Evolutionary conservation across 2,797 vertebrate genomes (phyloP), one percentile per base, ranked within the genome.

Genomic region (Sebastes diaconus): DNA sequence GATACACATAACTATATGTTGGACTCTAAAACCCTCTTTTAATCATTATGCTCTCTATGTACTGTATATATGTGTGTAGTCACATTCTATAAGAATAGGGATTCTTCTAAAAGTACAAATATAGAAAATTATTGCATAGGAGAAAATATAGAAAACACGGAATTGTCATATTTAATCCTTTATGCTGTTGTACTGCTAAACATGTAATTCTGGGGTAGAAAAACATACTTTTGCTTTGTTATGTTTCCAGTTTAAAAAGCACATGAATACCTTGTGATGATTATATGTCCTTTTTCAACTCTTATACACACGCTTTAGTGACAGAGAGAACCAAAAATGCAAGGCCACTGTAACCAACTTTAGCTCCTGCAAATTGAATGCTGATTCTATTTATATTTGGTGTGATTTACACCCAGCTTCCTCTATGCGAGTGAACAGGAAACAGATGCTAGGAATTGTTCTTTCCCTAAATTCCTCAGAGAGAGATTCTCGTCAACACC

Each of bases 361-460:
- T 87, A 90, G 90, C 86, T 93, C 84, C 87, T 91, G 91, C 91
- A 92, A 92, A 91, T 91, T 92, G 84, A 94, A 93, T 95, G 92
- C 94, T 89, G 93, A 91, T 94, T 96, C 97, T 99, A 98, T 99
- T 98, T 98, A 96, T 97, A 96, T 94, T 92, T 94, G 68, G 92
- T 93, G 92, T 97, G 96, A 97, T 97, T 98, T 97, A 97, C 95
- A 95, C 94, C 92, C 95, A 87, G 95, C 95, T 98, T 98, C 96
- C 97, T 97, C 95, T 92, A 95, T 96, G 93, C 95, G 95, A 97
- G 95, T 95, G 97, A 97, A 91, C 96, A 98, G 98, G 98, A 99
- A 99, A 98, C 98, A 99, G 97, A 98, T 99, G 98, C 94, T 95
- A 94, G 96, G 97, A 97, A 97, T 97, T 96, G 97, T 97, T 97